Conservation (phyloP, 2,797 vertebrate genomes). For the Fistularia tabacaria region DNA sequence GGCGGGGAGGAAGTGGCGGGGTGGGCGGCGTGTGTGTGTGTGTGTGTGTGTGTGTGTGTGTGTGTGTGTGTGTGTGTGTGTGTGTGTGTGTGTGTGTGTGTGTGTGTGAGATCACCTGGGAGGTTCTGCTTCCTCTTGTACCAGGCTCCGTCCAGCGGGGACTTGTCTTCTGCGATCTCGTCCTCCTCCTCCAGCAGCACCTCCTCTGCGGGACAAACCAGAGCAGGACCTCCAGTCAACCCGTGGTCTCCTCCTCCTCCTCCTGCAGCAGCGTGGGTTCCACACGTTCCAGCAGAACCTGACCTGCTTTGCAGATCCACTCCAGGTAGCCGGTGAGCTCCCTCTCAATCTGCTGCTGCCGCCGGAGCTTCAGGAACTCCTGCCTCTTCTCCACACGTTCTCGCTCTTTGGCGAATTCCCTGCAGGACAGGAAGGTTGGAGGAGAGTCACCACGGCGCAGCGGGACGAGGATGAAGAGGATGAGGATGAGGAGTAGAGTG, state of each 20-base stretch:
- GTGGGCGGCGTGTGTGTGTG: background rate
- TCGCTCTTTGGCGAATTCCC: slow-evolving; percentile 95
- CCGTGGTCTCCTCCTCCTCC: too few relatives aligned
- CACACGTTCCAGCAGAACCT: too few relatives aligned
- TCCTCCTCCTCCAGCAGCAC: slow-evolving; percentile 97
- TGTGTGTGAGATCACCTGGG: slow-evolving; percentile 62
- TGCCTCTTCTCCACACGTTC: slow-evolving; percentile 93
- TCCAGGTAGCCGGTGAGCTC: slow-evolving; percentile 95
- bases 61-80: background rate
- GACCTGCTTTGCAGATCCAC: slow-evolving; percentile 96
- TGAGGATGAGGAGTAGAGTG: too few relatives aligned
- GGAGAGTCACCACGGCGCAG: background rate
- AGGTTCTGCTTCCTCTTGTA: slow-evolving; percentile 74
- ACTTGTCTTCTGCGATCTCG: slow-evolving; percentile 93
- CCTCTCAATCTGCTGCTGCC: slow-evolving; percentile 95
- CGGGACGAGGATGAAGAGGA: background rate
- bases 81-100: background rate
- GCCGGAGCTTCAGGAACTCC: slow-evolving; percentile 90
- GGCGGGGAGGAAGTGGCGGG: too few relatives aligned
- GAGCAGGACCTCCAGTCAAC: slow-evolving; percentile 12
- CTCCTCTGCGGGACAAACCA: slow-evolving; percentile 78
- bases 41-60: background rate
- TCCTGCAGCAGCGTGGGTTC: too few relatives aligned
- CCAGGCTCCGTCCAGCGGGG: slow-evolving; percentile 89
- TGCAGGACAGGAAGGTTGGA: slow-evolving; percentile 25